Evolutionary conservation across 1,140 invertebrate species (phyloP).

Genomic region (Saccostrea echinata): DNA sequence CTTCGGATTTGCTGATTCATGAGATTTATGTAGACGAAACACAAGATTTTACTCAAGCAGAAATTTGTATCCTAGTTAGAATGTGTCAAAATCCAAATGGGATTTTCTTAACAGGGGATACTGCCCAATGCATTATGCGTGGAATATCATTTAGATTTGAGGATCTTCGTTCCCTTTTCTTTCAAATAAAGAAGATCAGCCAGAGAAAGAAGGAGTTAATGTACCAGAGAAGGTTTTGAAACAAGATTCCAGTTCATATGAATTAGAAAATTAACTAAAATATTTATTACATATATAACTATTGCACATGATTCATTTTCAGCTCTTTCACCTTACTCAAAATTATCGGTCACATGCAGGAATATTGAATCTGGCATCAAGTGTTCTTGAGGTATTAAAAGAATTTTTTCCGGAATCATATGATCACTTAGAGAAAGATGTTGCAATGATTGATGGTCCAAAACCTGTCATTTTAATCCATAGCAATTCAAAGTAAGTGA

Average conservation of each 20-base stretch:
- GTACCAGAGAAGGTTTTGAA: constrained; percentile 8
- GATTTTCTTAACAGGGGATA: constrained; percentile 74
- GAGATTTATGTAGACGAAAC: constrained; percentile 72
- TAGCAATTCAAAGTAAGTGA: constrained; percentile 21
- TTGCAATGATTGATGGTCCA: constrained; percentile 69
- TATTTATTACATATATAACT: background rate
- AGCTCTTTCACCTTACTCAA: constrained; percentile 68
- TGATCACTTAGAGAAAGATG: constrained; percentile 68
- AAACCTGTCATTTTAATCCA: constrained; percentile 63
- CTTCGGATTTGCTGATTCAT: constrained; percentile 39
- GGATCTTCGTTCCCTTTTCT: constrained; percentile 69
- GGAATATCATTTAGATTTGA: constrained; percentile 71
- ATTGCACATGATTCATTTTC: background rate
- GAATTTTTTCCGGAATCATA: constrained; percentile 71
- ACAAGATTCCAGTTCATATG: background rate
- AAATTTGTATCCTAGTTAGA: constrained; percentile 67
- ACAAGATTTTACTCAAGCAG: constrained; percentile 73
- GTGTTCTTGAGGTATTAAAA: constrained; percentile 68
- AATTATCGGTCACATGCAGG: constrained; percentile 72
- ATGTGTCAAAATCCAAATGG: constrained; percentile 66
- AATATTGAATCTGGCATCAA: constrained; percentile 67
- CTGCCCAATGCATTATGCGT: constrained; percentile 73
- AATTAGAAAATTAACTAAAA: background rate
- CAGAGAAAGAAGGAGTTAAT: constrained; percentile 48
- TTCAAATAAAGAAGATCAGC: constrained; percentile 61